Evolutionary conservation across 2,113 vertebrate species (phyloP).

Genomic region (Apeltes quadracus): DNA sequence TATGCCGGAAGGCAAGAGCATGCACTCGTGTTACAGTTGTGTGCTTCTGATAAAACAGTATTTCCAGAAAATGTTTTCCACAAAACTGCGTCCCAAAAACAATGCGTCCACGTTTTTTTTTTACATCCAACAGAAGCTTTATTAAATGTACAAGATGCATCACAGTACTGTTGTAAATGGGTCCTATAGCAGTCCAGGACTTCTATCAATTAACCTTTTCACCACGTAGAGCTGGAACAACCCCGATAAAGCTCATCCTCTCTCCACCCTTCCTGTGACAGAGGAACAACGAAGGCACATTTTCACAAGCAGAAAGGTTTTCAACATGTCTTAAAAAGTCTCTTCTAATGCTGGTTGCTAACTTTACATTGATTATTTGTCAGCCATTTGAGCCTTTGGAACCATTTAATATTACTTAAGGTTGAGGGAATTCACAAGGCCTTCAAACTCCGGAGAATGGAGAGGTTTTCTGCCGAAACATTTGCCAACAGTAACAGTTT

Average conservation of each 20-base stretch:
- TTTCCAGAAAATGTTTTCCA: slow-evolving; percentile 4
- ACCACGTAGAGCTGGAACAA: slow-evolving; percentile 11
- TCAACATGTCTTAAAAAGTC: not conserved
- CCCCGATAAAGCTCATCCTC: slow-evolving; percentile 18
- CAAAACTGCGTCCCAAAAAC: not conserved
- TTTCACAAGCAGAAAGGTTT: slow-evolving; percentile 3
- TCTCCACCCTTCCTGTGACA: slow-evolving; percentile 17
- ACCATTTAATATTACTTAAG: not conserved
- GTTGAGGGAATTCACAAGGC: not conserved
- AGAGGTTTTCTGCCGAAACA: not conserved
- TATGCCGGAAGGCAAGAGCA: slow-evolving; percentile 9
- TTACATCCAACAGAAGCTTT: not conserved
- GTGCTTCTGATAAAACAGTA: not conserved
- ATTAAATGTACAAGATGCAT: not conserved
- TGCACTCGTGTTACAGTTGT: not conserved
- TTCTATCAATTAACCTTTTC: slow-evolving; percentile 30
- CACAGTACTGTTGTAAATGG: not conserved
- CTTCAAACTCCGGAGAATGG: not conserved
- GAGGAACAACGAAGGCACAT: slow-evolving; percentile 18
- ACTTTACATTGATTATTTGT: not conserved
- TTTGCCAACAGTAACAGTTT: slow-evolving; percentile 11
- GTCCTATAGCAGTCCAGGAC: not conserved
- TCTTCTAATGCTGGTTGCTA: not conserved
- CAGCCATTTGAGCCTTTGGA: not conserved
- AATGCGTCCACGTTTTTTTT: not conserved